A percentile compares a stretch with the other conserved stretches of the same genome.
phyloP scores from a whole-genome alignment of 2,797 vertebrate genomes.

The Zenarchopterus dispar region DNA sequence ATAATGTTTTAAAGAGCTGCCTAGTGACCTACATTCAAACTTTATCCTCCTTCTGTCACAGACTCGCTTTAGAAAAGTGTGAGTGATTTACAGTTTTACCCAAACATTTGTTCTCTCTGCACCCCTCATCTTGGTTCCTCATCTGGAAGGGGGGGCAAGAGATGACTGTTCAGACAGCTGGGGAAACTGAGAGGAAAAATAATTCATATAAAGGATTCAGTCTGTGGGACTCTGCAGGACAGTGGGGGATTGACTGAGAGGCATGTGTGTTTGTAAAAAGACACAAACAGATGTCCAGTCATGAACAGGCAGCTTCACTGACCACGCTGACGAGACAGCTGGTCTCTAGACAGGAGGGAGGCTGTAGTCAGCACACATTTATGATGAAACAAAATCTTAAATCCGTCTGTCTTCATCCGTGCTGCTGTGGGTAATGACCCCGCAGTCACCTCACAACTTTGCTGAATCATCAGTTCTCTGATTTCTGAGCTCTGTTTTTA shows the following conservation, averaged over 20 bases:
- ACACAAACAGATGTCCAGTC: constrained; percentile 39
- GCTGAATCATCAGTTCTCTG: constrained; percentile 13
- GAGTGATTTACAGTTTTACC: constrained; percentile 68
- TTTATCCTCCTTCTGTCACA: constrained; percentile 16
- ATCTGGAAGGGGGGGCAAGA: constrained; percentile 20
- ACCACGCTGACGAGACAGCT: constrained; percentile 61
- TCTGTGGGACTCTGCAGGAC: constrained; percentile 37
- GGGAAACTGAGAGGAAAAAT: constrained; percentile 39
- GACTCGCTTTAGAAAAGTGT: constrained; percentile 37
- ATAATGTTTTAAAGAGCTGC: constrained; percentile 6
- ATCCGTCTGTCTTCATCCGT: constrained; percentile 51
- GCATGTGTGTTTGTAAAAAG: constrained; percentile 8
- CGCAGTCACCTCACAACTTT: constrained; percentile 13
- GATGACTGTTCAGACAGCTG: constrained; percentile 59
- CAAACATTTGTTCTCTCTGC: constrained; percentile 35
- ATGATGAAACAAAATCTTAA: constrained; percentile 35
- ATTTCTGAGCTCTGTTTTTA: constrained; percentile 1
- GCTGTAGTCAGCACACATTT: constrained; percentile 46
- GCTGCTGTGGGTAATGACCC: constrained; percentile 26
- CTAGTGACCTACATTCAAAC: constrained; percentile 14
- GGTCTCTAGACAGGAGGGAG: constrained; percentile 51
- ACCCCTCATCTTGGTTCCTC: neutral
- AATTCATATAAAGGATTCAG: constrained; percentile 62
- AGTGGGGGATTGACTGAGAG: constrained; percentile 27
- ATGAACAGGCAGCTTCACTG: constrained; percentile 35